Conservation (phyloP, 2,113 vertebrate genomes). For the Thamnophis sirtalis region DNA sequence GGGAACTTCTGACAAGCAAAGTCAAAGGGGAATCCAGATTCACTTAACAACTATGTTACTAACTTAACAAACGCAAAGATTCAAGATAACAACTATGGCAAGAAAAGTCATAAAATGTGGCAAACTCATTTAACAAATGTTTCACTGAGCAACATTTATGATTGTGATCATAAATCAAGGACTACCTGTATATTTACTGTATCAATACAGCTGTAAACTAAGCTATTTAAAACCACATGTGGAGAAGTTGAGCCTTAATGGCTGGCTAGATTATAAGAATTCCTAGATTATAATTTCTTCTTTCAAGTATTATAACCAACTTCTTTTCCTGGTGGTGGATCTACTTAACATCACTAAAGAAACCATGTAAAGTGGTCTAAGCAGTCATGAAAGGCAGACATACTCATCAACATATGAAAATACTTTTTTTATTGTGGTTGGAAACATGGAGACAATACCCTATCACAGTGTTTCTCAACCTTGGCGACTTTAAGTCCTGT, state of each 20-base stretch:
- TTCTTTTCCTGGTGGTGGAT: neutral
- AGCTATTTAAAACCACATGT: neutral
- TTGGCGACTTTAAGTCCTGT: no score
- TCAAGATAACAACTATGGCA: no score
- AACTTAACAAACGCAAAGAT: no score
- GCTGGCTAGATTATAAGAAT: neutral
- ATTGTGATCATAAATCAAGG: no score
- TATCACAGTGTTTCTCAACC: no score
- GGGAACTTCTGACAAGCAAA: no score
- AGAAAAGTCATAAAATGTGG: no score
- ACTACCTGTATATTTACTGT: neutral
- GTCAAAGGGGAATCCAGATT: no score
- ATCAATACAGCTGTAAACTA: neutral
- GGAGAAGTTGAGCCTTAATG: neutral
- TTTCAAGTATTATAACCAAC: neutral
- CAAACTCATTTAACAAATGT: no score
- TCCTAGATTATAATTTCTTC: neutral
- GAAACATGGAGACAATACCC: neutral
- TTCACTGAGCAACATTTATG: no score
- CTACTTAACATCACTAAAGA: neutral
- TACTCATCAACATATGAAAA: neutral
- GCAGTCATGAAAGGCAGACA: neutral
- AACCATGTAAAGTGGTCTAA: constrained; percentile 20
- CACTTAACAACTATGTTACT: no score
- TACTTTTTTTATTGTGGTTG: neutral